phyloP scores from a whole-genome alignment of 2,888 invertebrate genomes.

The Sepiola atlantica region DNA sequence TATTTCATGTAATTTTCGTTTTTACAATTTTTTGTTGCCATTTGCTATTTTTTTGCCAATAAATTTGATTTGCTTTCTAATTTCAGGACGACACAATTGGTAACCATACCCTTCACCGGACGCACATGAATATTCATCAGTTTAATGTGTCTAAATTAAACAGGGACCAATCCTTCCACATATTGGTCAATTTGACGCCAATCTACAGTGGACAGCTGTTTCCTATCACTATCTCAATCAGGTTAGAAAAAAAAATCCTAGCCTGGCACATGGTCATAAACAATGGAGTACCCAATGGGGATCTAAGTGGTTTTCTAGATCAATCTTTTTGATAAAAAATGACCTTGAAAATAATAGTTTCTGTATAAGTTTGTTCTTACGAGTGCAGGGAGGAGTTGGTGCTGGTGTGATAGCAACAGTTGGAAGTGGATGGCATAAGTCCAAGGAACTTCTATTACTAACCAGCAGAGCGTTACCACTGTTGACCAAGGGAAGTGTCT shows the following conservation, averaged over 20 bases:
- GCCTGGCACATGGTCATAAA: not conserved
- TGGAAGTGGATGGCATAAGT: too few relatives aligned
- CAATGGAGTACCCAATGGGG: not conserved
- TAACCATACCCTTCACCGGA: slow-evolving; percentile 58
- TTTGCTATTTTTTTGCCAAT: too few relatives aligned
- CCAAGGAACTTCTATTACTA: too few relatives aligned
- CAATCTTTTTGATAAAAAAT: too few relatives aligned
- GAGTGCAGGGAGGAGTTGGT: too few relatives aligned
- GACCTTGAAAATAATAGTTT: too few relatives aligned
- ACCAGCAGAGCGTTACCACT: too few relatives aligned
- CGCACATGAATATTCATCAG: slow-evolving; percentile 70
- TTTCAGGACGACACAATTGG: slow-evolving; percentile 50
- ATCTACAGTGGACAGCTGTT: slow-evolving; percentile 60
- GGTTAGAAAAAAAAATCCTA: slow-evolving; percentile 57
- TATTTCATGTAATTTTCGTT: too few relatives aligned
- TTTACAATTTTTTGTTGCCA: too few relatives aligned
- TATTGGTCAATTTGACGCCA: slow-evolving; percentile 61
- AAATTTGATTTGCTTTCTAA: not conserved
- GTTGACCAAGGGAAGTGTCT: too few relatives aligned
- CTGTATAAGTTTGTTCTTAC: too few relatives aligned
- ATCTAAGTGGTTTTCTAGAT: not conserved
- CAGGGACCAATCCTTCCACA: slow-evolving; percentile 61
- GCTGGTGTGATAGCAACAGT: too few relatives aligned
- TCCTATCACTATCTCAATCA: slow-evolving; percentile 64
- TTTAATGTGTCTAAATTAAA: slow-evolving; percentile 63